Percentiles rank a stretch among this genome's conserved stretches.
Evolutionary conservation across 2,888 invertebrate genomes (phyloP).

Genomic region (Cataglyphis albicans): DNA sequence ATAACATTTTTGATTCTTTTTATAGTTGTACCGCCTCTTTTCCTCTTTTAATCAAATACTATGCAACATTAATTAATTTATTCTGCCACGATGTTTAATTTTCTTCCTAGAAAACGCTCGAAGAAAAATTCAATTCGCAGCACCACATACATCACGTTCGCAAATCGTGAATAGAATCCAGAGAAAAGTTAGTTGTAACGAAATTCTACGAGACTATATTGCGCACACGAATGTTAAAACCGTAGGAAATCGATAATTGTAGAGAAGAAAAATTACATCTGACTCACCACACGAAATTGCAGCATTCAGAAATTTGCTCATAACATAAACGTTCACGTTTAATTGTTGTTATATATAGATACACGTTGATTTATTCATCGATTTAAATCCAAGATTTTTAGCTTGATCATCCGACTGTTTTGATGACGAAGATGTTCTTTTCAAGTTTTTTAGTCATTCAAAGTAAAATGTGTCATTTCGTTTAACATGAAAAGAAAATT

Average conservation of each 20-base stretch:
- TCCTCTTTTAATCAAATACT: neutral
- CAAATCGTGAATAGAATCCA: neutral
- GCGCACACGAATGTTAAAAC: slow-evolving; percentile 5
- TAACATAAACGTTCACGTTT: no score
- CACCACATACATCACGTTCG: neutral
- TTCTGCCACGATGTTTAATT: neutral
- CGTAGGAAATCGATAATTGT: slow-evolving; percentile 5
- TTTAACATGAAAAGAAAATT: neutral
- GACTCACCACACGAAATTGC: slow-evolving; percentile 10
- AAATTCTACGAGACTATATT: neutral
- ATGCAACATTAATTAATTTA: neutral
- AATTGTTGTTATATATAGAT: neutral
- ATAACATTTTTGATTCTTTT: neutral
- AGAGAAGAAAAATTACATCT: slow-evolving; percentile 19
- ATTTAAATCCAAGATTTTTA: neutral
- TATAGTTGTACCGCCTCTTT: neutral
- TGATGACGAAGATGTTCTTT: neutral
- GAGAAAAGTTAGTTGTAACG: slow-evolving; percentile 3
- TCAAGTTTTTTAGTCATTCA: neutral
- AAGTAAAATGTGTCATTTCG: neutral
- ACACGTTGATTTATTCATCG: neutral
- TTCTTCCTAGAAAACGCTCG: neutral
- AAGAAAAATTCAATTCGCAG: neutral
- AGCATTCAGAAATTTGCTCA: neutral
- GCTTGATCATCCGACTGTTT: neutral